phyloP scores from a whole-genome alignment of 1,140 invertebrate species.

The Lepidostoma basale region DNA sequence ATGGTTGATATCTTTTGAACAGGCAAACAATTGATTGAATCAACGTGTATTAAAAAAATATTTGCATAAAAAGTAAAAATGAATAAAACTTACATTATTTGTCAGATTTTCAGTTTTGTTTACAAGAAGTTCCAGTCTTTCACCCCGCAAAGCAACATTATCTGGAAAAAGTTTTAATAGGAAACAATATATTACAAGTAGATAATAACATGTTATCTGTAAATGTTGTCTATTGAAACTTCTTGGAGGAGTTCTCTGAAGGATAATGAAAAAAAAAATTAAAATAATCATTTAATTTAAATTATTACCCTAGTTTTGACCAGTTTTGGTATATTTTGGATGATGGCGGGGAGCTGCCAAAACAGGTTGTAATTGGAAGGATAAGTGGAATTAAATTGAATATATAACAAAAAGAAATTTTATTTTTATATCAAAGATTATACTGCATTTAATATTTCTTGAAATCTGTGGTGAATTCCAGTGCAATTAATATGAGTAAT shows the following conservation, averaged over 20 bases:
- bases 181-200: background rate
- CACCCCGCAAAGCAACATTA: constrained; percentile 83
- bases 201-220: background rate
- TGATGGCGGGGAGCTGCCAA: too few relatives aligned
- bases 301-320: too few relatives aligned
- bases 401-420: too few relatives aligned
- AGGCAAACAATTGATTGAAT: background rate
- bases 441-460: too few relatives aligned
- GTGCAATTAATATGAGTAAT: too few relatives aligned
- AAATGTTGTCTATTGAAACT: too few relatives aligned
- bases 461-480: too few relatives aligned
- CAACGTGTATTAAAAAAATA: background rate
- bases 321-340: too few relatives aligned
- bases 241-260: too few relatives aligned
- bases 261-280: background rate
- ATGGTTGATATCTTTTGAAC: background rate
- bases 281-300: background rate
- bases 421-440: too few relatives aligned
- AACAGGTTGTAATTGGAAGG: too few relatives aligned
- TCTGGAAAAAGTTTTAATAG: constrained; percentile 64
- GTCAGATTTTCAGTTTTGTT: constrained; percentile 91
- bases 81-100: constrained; percentile 73
- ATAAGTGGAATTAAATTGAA: too few relatives aligned
- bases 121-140: constrained; percentile 85
- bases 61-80: background rate